phyloP scores from a whole-genome alignment of 2,113 vertebrate genomes.

The Micronycteris hirsuta region DNA sequence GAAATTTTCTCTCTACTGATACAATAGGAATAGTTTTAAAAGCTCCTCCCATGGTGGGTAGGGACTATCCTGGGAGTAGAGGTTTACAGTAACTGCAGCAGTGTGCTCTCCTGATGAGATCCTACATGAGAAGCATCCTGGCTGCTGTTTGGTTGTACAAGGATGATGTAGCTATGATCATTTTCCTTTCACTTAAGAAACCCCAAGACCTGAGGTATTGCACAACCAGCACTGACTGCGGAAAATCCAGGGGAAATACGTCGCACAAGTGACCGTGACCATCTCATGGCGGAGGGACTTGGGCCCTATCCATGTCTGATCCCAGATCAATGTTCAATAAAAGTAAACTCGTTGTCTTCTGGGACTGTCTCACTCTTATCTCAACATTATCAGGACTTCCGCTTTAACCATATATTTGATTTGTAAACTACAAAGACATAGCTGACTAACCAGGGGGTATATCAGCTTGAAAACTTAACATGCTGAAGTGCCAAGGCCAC shows the following conservation, averaged over 20 bases:
- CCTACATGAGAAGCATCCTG: background rate
- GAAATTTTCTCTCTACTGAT: background rate
- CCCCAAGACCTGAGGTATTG: background rate
- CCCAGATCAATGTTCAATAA: background rate
- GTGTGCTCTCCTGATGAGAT: background rate
- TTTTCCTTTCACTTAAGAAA: background rate
- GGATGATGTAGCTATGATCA: background rate
- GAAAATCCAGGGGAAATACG: background rate
- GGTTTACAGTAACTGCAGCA: background rate
- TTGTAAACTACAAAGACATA: background rate
- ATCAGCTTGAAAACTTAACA: background rate
- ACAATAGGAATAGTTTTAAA: background rate
- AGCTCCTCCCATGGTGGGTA: background rate
- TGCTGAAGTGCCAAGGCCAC: background rate
- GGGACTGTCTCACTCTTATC: background rate
- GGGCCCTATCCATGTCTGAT: background rate
- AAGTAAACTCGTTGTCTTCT: background rate
- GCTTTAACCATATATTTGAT: background rate
- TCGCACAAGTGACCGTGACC: background rate
- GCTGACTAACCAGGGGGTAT: background rate
- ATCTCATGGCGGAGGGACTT: background rate
- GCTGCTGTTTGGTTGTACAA: background rate
- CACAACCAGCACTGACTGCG: background rate
- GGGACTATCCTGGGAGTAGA: background rate
- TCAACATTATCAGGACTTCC: background rate